phyloP scores from a whole-genome alignment of 1,140 invertebrate genomes.

The Microplitis demolitor region DNA sequence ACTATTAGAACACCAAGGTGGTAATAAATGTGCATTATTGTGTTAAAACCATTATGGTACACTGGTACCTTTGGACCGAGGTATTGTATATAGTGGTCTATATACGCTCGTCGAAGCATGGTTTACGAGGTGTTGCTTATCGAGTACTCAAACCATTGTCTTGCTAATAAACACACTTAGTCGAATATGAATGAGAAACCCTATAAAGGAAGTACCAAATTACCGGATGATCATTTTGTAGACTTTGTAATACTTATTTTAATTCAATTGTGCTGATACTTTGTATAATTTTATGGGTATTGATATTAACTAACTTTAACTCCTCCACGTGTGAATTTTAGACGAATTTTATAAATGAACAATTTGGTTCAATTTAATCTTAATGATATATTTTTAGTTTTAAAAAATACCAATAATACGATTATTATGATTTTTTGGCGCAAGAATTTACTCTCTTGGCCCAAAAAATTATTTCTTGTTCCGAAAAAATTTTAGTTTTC shows the following conservation, averaged over 20 bases:
- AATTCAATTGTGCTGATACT: no score
- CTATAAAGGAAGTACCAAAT: constrained; percentile 35
- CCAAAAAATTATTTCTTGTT: no score
- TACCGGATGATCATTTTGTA: constrained; percentile 22
- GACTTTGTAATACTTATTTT: constrained; percentile 22
- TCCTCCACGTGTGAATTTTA: no score
- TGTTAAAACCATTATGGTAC: neutral
- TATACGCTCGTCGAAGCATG: constrained; percentile 34
- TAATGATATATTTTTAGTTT: no score
- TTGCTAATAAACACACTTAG: constrained; percentile 54
- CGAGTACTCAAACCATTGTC: constrained; percentile 42
- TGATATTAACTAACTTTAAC: no score
- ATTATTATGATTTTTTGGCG: no score
- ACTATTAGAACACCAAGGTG: neutral
- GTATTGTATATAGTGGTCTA: neutral
- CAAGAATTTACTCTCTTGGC: no score
- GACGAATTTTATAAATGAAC: no score
- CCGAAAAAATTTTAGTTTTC: no score
- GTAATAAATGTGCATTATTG: neutral
- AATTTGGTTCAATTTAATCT: no score
- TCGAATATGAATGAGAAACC: constrained; percentile 50
- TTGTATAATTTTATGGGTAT: no score
- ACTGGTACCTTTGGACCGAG: neutral
- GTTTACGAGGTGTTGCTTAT: constrained; percentile 55
- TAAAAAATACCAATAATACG: no score